Conservation (phyloP, 1,140 invertebrate species). For the Mesaphorura yosii region DNA sequence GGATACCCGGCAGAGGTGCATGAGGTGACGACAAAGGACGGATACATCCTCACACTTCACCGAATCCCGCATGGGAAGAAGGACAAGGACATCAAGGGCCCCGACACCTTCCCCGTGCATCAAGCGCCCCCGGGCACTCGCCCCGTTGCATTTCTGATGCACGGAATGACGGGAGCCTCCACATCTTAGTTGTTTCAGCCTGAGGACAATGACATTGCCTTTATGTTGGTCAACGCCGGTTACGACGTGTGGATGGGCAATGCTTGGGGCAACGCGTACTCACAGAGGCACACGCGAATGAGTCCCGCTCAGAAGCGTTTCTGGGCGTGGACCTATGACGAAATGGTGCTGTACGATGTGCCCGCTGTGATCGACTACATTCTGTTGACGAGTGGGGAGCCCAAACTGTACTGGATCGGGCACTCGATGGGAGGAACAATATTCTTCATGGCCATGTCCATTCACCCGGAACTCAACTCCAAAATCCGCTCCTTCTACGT, state of each 20-base stretch:
- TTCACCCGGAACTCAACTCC: conserved; percentile 47
- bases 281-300: conserved; percentile 32
- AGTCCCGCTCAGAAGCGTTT: conserved; percentile 46
- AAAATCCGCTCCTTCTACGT: too few relatives aligned
- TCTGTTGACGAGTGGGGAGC: conserved; percentile 41
- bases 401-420: conserved; percentile 51
- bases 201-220: conserved; percentile 31
- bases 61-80: conserved; percentile 1
- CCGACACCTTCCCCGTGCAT: too few relatives aligned
- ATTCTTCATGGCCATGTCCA: conserved; percentile 40
- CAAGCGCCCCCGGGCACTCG: too few relatives aligned
- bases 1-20: conserved; percentile 56
- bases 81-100: too few relatives aligned
- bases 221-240: conserved; percentile 36
- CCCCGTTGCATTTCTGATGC: conserved; percentile 54
- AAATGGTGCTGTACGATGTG: conserved; percentile 35
- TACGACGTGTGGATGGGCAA: conserved; percentile 41
- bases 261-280: conserved; percentile 38
- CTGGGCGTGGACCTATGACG: too few relatives aligned
- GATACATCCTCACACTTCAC: conserved; percentile 35
- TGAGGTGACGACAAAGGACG: conserved; percentile 46
- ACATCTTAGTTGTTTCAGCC: too few relatives aligned
- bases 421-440: conserved; percentile 36
- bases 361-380: conserved; percentile 40
- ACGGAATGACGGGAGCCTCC: conserved; percentile 62